phyloP scores from a whole-genome alignment of 2,797 vertebrate genomes.

The Melanotaenia maccullochi region DNA sequence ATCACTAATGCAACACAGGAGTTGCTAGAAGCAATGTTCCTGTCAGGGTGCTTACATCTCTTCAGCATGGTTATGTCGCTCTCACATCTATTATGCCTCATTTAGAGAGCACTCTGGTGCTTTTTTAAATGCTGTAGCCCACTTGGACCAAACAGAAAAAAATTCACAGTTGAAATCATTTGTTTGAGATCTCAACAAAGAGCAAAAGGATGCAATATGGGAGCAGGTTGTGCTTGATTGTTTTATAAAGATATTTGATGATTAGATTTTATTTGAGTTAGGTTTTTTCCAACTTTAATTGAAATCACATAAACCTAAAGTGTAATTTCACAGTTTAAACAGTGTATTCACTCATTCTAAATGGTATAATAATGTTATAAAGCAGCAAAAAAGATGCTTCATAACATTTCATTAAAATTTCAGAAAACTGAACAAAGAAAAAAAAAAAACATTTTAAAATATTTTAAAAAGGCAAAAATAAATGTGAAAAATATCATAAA shows the following conservation, averaged over 20 bases:
- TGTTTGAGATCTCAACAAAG: slow-evolving; percentile 17
- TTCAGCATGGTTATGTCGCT: slow-evolving; percentile 72
- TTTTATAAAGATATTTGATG: slow-evolving; percentile 12
- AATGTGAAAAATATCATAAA: no score
- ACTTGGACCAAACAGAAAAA: slow-evolving; percentile 29
- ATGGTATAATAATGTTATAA: no score
- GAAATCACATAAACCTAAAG: background rate
- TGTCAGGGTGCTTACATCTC: slow-evolving; percentile 69
- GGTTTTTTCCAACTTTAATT: slow-evolving; percentile 9
- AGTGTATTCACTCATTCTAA: background rate
- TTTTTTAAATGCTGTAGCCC: slow-evolving; percentile 25
- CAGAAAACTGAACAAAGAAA: slow-evolving; percentile 6
- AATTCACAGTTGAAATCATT: slow-evolving; percentile 32
- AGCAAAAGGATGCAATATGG: slow-evolving; percentile 26
- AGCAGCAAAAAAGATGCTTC: background rate
- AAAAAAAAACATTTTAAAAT: slow-evolving; percentile 7
- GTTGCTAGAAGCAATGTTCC: slow-evolving; percentile 74
- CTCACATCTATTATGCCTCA: slow-evolving; percentile 72
- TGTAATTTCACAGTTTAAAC: background rate
- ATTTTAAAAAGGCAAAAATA: no score
- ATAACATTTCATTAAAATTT: background rate
- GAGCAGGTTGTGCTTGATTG: slow-evolving; percentile 6
- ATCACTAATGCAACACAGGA: slow-evolving; percentile 78
- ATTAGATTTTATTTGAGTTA: slow-evolving; percentile 34
- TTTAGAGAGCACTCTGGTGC: slow-evolving; percentile 59